phyloP scores from a whole-genome alignment of 2,113 vertebrate genomes.

The Anoura caudifer region DNA sequence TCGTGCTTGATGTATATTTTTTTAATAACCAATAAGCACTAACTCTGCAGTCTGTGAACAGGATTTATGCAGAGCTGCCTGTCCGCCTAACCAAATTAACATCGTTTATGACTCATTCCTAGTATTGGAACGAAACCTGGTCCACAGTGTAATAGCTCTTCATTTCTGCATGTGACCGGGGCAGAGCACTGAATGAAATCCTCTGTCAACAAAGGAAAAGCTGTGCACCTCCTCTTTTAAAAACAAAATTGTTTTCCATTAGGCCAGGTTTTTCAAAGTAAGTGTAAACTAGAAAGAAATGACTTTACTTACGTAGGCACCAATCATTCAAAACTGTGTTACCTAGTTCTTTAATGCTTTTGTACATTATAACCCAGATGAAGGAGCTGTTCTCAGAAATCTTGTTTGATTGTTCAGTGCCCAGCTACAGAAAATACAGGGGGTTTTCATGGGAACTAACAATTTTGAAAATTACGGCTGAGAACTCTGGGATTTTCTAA shows the following conservation, averaged over 20 bases:
- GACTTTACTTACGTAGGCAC: not conserved
- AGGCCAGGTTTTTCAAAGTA: not conserved
- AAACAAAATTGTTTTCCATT: not conserved
- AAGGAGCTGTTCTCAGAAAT: not conserved
- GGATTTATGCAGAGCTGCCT: not conserved
- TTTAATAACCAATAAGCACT: not conserved
- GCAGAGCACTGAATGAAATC: not conserved
- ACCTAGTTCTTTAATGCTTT: not conserved
- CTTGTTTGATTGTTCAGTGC: not conserved
- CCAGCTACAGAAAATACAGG: not conserved
- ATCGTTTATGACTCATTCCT: not conserved
- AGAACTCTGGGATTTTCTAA: not conserved
- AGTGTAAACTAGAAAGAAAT: not conserved
- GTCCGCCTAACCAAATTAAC: not conserved
- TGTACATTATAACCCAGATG: not conserved
- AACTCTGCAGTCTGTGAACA: not conserved
- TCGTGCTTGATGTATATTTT: not conserved
- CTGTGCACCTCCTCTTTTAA: not conserved
- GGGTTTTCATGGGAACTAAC: not conserved
- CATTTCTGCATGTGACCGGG: not conserved
- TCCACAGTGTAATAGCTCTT: not conserved
- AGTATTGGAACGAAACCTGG: not conserved
- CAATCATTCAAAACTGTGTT: not conserved
- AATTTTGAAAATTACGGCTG: not conserved
- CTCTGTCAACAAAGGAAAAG: not conserved